Percentiles rank a stretch among this genome's conserved stretches.
Evolutionary conservation across 2,797 vertebrate species (phyloP).

Genomic region (Taeniopygia guttata): DNA sequence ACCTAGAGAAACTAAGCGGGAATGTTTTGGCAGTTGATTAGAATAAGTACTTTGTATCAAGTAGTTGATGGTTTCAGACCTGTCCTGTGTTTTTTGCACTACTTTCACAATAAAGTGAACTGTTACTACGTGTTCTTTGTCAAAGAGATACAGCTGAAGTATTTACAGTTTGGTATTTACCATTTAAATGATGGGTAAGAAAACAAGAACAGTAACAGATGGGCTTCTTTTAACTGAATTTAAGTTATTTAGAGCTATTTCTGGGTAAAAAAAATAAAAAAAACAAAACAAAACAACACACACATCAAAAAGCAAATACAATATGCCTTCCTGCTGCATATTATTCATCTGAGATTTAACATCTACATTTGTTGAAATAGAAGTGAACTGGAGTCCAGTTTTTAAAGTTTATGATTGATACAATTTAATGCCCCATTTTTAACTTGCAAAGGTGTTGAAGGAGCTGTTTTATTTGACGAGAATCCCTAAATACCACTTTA

Average conservation of each 20-base stretch:
- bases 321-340: neutral
- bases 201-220: constrained; percentile 10
- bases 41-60: neutral
- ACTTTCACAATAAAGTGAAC: neutral
- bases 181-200: neutral
- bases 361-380: neutral
- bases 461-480: neutral
- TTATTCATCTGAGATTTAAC: neutral
- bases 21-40: neutral
- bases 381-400: neutral
- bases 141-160: neutral
- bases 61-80: neutral
- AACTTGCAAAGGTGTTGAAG: neutral
- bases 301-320: neutral
- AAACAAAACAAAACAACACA: neutral
- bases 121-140: neutral
- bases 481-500: neutral
- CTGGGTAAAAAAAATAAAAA: neutral
- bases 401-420: neutral
- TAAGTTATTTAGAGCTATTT: neutral
- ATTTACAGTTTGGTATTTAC: neutral
- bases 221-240: neutral
- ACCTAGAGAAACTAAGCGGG: neutral
- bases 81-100: neutral
- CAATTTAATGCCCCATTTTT: neutral